Evolutionary conservation across 1,140 invertebrate species (phyloP).

Genomic region (Nasonia vitripennis): DNA sequence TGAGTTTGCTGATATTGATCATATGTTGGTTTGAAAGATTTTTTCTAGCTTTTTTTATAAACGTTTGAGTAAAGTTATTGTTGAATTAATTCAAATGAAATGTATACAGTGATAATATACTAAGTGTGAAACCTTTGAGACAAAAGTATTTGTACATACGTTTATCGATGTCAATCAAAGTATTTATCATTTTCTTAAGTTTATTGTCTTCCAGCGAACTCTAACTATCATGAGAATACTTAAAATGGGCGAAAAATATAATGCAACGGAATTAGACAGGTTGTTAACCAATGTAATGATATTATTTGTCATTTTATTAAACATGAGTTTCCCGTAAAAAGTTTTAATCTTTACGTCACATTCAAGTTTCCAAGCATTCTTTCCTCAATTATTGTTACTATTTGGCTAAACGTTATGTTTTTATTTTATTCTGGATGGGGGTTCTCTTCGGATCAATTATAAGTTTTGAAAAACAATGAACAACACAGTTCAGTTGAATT

Average conservation of each 20-base stretch:
- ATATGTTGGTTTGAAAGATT: not conserved
- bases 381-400: not conserved
- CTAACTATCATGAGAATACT: not conserved
- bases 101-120: not conserved
- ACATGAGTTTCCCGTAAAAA: constrained; percentile 27
- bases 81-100: not conserved
- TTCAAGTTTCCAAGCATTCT: not conserved
- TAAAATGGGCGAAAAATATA: not conserved
- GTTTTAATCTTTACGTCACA: not conserved
- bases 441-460: not conserved
- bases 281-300: constrained; percentile 36
- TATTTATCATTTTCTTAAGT: not conserved
- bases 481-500: not conserved
- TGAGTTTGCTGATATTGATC: not conserved
- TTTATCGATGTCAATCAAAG: not conserved
- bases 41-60: constrained; percentile 5
- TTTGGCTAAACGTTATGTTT: not conserved
- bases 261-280: not conserved
- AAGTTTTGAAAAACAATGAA: not conserved
- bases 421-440: not conserved
- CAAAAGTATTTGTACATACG: not conserved
- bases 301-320: constrained; percentile 31
- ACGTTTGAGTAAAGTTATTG: not conserved
- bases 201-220: constrained; percentile 33
- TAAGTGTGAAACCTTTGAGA: not conserved